These are phyloP conservation scores for Fregata magnificens DNA, from an alignment of 2,113 vertebrate genomes.

Conservation along the genomic window DNA sequence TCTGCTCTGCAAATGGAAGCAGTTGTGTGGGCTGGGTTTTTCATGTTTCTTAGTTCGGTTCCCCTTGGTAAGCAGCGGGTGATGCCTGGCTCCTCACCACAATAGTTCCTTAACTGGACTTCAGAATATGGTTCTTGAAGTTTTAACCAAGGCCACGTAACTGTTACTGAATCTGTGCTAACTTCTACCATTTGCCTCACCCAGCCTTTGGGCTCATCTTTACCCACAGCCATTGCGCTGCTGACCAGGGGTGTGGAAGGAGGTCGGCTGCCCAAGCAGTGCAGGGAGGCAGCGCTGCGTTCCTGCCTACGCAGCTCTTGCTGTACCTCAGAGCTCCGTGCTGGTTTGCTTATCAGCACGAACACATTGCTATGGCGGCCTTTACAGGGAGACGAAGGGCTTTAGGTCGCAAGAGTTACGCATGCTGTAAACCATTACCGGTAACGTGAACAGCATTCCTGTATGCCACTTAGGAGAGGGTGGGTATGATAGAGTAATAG, in stretches of 20 bases:
- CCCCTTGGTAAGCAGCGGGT: fast-evolving
- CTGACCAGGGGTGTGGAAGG: no score
- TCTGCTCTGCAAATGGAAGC: neutral
- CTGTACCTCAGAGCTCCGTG: neutral
- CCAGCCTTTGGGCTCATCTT: neutral
- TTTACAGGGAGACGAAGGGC: fast-evolving
- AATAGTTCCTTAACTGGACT: fast-evolving
- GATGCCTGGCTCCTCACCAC: neutral
- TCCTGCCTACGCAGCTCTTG: neutral
- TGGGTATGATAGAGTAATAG: fast-evolving
- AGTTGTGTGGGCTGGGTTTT: no score
- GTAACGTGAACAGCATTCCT: fast-evolving
- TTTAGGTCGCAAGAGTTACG: neutral
- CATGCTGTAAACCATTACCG: fast-evolving
- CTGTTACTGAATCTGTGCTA: neutral
- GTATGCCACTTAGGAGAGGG: fast-evolving
- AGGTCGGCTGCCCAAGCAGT: fast-evolving
- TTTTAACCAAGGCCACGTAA: neutral
- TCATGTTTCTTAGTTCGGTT: fast-evolving
- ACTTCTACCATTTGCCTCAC: fast-evolving
- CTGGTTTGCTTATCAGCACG: neutral
- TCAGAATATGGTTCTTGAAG: fast-evolving
- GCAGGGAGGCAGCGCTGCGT: neutral
- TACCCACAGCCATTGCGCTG: neutral
- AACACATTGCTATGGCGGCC: fast-evolving